Conservation (phyloP, 1,140 invertebrate species). For the Drosophila eugracilis region DNA sequence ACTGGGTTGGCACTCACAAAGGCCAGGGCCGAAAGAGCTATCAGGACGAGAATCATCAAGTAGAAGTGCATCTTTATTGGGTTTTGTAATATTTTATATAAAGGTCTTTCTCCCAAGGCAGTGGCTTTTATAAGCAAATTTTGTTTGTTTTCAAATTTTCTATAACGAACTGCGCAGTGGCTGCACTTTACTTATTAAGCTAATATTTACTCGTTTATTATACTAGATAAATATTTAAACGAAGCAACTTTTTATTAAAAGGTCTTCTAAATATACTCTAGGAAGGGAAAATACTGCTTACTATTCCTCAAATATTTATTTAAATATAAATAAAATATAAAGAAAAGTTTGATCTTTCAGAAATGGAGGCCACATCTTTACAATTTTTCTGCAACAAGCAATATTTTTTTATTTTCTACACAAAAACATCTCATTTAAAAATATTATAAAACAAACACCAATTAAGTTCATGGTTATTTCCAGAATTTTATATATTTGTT, state of each 20-base stretch:
- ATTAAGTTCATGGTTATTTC: constrained; percentile 8
- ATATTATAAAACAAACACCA: not conserved
- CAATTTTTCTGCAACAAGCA: no score
- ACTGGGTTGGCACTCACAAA: not conserved
- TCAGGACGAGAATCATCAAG: not conserved
- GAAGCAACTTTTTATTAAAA: not conserved
- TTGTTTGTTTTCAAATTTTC: not conserved
- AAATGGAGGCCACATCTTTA: no score
- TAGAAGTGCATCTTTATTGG: not conserved
- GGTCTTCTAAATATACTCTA: not conserved
- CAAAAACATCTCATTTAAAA: not conserved
- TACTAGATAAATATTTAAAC: not conserved
- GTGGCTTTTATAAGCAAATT: not conserved
- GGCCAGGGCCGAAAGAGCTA: not conserved
- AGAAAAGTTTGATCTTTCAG: no score
- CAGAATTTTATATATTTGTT: constrained; percentile 15
- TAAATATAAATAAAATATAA: no score
- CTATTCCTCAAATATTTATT: no score
- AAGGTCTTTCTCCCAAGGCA: not conserved
- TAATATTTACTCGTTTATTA: not conserved
- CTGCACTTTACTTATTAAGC: not conserved
- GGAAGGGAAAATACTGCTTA: not conserved
- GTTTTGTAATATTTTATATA: no score
- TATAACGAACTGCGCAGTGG: not conserved
- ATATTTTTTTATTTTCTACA: not conserved